Evolutionary conservation across 2,113 vertebrate species (phyloP), one percentile per base, ranked within the genome.

Genomic region (Hippopotamus amphibius): DNA sequence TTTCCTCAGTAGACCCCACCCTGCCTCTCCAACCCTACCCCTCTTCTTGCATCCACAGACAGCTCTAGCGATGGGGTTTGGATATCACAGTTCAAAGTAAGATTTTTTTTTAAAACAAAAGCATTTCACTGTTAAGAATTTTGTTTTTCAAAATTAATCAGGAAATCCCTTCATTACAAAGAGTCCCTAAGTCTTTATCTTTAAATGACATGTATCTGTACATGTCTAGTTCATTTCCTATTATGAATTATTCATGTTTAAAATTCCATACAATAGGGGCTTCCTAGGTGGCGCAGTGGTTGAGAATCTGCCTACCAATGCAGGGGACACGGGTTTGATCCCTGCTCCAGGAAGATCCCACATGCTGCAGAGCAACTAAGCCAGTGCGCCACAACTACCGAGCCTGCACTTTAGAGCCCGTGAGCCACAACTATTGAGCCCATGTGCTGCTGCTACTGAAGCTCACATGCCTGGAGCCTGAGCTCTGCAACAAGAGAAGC

Each of bases 141-240:
- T 81, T 69, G 16, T 82, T 88, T 91, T 92, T 55, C 80, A 55
- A 17, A 59, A 68, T 63, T 33, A 95, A 43, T 88, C 5, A 95
- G 15, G 14, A 89, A 92, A 63, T 88, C 1, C 0, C 26, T 76
- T 72, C 55, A 85, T 92, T 71, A 55, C 24, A 22, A 66, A 91
- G 22, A n/a, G 7, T 53, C 6, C 15, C 2, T 37, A 37, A 46
- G 4, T 66, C 16, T 33, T 61, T 65, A 55, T 74, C 6, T 69
- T 91, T 90, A 59, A 16, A 24, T 72, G 55, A 26, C 26, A 7
- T 11, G 24, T 59, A 22, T 5, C 9, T 89, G 19, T 57, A 21
- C 21, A 63, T 50, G 6, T 8, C 41, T 86, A 55, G 30, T 41
- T 89, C 55, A 43, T 72, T 65, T 7, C 22, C 14, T 85, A 17